Evolutionary conservation across 1,140 invertebrate genomes (phyloP).

Genomic region (Phymastichus coffea): DNA sequence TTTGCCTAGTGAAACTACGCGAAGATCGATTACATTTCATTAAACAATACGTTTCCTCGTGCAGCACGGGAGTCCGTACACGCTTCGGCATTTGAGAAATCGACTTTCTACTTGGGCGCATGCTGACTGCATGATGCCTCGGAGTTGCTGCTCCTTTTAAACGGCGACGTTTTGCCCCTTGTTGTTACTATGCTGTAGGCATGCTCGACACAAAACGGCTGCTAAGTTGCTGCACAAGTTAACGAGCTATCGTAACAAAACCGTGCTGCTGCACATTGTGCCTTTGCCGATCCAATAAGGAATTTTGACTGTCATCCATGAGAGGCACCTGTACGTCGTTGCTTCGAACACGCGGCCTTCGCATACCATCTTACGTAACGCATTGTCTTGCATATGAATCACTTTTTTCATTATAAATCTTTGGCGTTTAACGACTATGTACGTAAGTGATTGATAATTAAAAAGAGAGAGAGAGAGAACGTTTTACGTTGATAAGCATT

Average conservation of each 20-base stretch:
- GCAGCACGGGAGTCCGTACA: too few species aligned
- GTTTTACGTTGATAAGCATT: too few species aligned
- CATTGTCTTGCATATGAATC: too few species aligned
- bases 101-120: constrained; percentile 42
- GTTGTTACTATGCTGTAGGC: constrained; percentile 38
- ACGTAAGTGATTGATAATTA: too few species aligned
- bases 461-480: too few species aligned
- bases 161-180: constrained; percentile 4
- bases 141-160: constrained; percentile 3
- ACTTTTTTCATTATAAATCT: too few species aligned
- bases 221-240: constrained; percentile 36
- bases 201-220: too few species aligned
- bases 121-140: constrained; percentile 2
- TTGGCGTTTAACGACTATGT: too few species aligned
- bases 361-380: too few species aligned
- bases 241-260: constrained; percentile 43
- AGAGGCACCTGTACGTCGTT: too few species aligned
- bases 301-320: neutral
- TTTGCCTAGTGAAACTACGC: too few species aligned
- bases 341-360: too few species aligned
- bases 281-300: neutral
- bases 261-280: constrained; percentile 13
- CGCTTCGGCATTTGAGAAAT: constrained; percentile 37
- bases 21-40: constrained; percentile 42
- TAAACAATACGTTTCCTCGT: constrained; percentile 37